Percentiles rank a stretch among this genome's conserved stretches.
These are phyloP conservation scores for Spisula subtruncata DNA, from an alignment of 2,888 invertebrate genomes.

Conservation along the genomic window DNA sequence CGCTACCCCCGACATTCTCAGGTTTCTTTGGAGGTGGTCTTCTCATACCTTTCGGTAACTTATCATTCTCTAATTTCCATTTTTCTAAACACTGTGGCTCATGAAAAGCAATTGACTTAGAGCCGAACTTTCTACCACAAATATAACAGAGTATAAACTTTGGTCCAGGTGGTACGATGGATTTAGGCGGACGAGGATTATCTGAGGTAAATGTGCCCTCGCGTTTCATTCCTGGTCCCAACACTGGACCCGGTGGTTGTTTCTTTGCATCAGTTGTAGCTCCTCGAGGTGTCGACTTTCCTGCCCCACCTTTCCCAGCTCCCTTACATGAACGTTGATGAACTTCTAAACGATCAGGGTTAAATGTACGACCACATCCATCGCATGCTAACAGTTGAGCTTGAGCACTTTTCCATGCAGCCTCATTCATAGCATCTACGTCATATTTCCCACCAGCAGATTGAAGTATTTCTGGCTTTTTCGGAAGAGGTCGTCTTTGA, in stretches of 20 bases:
- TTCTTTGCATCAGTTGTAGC: background rate
- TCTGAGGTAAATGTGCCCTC: conserved; percentile 76
- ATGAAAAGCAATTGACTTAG: conserved; percentile 90
- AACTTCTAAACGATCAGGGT: conserved; percentile 90
- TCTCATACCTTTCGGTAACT: conserved; percentile 89
- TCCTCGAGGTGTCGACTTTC: conserved; percentile 16
- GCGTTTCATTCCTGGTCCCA: conserved; percentile 69
- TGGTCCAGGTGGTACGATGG: conserved; percentile 78
- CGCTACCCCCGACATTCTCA: conserved; percentile 83
- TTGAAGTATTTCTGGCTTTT: conserved; percentile 89
- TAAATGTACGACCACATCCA: conserved; percentile 91
- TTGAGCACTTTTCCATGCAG: conserved; percentile 90
- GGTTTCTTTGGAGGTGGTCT: conserved; percentile 90
- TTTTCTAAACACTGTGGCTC: conserved; percentile 91
- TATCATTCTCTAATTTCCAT: conserved; percentile 90
- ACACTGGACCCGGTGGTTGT: conserved; percentile 8
- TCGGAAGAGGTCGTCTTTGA: conserved; percentile 89
- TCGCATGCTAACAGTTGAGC: conserved; percentile 90
- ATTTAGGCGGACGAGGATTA: conserved; percentile 72
- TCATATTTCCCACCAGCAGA: conserved; percentile 77
- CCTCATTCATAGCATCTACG: conserved; percentile 89
- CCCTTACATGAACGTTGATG: conserved; percentile 90
- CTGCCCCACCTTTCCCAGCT: conserved; percentile 61
- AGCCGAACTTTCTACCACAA: conserved; percentile 91
- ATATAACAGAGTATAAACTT: conserved; percentile 90